These are phyloP conservation scores for Graptemys geographica DNA, from an alignment of 2,797 vertebrate species.

Conservation along the genomic window DNA sequence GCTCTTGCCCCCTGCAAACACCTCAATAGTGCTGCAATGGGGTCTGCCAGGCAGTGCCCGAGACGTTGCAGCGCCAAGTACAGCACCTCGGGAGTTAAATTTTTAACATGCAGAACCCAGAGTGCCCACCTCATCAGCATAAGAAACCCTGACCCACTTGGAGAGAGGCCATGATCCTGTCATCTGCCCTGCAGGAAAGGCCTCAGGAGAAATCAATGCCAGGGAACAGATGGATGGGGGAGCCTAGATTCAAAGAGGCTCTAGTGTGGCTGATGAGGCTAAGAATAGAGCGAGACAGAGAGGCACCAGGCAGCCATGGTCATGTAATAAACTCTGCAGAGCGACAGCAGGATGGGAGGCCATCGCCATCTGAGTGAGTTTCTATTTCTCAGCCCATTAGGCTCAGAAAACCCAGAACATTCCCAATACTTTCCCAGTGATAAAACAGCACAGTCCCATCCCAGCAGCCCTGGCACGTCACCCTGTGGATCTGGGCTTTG, in stretches of 20 bases:
- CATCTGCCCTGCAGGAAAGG: background rate
- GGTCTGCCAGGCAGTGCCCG: background rate
- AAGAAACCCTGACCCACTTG: background rate
- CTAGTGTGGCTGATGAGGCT: background rate
- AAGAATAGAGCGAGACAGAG: background rate
- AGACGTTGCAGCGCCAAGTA: background rate
- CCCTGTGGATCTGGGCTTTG: too few species aligned
- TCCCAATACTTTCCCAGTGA: background rate
- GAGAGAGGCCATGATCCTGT: background rate
- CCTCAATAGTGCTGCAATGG: fast-evolving
- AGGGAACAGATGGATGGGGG: background rate
- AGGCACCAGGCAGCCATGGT: too few species aligned
- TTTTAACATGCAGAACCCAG: background rate
- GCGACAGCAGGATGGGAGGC: background rate
- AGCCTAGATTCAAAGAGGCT: background rate
- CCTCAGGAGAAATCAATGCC: fast-evolving
- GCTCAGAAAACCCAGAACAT: slow-evolving; percentile 21
- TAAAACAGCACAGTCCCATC: background rate
- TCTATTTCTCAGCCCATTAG: slow-evolving; percentile 54
- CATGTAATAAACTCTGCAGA: fast-evolving
- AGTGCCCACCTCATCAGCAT: background rate
- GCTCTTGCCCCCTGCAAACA: background rate
- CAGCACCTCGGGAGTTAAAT: fast-evolving
- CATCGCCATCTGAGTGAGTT: background rate
- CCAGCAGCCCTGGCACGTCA: background rate